These are phyloP conservation scores for Mimas tiliae DNA, from an alignment of 2,888 invertebrate species.

Conservation along the genomic window DNA sequence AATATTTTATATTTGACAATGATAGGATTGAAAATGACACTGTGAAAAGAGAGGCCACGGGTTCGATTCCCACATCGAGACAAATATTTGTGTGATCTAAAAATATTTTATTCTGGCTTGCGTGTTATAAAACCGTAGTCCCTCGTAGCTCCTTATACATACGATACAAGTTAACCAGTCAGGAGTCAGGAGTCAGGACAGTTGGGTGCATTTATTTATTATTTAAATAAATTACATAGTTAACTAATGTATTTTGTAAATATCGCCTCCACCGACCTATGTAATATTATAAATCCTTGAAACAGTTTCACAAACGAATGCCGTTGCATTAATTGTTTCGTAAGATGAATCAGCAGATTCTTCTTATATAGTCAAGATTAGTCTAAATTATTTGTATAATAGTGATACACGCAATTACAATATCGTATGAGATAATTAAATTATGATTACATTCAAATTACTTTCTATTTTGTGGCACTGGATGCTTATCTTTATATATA, in stretches of 20 bases:
- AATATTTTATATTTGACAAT: no score
- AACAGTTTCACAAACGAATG: not conserved
- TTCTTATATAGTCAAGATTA: not conserved
- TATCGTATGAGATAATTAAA: not conserved
- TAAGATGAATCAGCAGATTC: not conserved
- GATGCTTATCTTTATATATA: no score
- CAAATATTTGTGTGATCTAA: no score
- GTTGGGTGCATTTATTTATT: no score
- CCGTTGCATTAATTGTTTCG: not conserved
- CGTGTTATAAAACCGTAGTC: no score
- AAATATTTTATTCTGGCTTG: no score
- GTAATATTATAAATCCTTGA: slow-evolving; percentile 1
- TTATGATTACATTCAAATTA: not conserved
- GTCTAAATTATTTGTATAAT: not conserved
- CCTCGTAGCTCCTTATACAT: no score
- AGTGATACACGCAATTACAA: not conserved
- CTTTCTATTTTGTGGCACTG: not conserved
- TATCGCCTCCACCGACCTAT: not conserved
- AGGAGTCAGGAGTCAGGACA: no score
- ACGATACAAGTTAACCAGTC: no score
- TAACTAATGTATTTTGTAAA: not conserved
- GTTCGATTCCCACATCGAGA: no score
- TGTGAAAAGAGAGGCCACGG: no score
- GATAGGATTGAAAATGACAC: no score
- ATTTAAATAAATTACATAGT: not conserved